These are phyloP conservation scores for Ophioderma brevispina DNA, from an alignment of 35 echinoderm and acorn worm genomes.

Conservation along the genomic window DNA sequence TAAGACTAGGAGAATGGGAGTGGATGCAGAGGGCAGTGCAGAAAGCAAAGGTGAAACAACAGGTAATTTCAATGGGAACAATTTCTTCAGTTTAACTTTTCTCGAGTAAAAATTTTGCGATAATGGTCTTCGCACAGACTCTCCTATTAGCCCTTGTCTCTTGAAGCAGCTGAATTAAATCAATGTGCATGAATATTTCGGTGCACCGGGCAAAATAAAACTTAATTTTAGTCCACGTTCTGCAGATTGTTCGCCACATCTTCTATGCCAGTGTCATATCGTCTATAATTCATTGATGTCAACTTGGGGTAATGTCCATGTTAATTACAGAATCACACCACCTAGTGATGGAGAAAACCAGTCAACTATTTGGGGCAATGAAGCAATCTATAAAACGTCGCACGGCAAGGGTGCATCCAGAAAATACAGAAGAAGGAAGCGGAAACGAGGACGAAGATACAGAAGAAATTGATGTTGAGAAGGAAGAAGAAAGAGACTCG, in stretches of 20 bases:
- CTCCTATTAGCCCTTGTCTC: too few species aligned
- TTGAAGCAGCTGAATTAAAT: too few species aligned
- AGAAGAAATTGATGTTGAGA: constrained; percentile 10
- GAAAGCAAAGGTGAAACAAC: too few species aligned
- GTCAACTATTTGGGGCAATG: background rate
- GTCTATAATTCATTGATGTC: too few species aligned
- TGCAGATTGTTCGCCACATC: too few species aligned
- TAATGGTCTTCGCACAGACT: background rate
- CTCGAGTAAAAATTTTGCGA: background rate
- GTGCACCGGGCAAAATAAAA: too few species aligned
- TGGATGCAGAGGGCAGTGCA: background rate
- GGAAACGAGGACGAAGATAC: background rate
- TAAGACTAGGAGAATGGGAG: background rate
- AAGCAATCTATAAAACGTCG: constrained; percentile 19
- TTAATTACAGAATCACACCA: background rate
- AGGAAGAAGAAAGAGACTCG: background rate
- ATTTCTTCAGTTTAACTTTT: too few species aligned
- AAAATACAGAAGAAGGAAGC: background rate
- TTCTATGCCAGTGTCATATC: too few species aligned
- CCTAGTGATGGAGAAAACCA: background rate
- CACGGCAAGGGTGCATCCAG: background rate
- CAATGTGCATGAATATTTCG: too few species aligned
- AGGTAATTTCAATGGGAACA: background rate
- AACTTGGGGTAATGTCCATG: too few species aligned
- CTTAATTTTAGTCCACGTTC: too few species aligned